Conservation (phyloP, 1,140 invertebrate species). For the Zaprionus vittiger region DNA sequence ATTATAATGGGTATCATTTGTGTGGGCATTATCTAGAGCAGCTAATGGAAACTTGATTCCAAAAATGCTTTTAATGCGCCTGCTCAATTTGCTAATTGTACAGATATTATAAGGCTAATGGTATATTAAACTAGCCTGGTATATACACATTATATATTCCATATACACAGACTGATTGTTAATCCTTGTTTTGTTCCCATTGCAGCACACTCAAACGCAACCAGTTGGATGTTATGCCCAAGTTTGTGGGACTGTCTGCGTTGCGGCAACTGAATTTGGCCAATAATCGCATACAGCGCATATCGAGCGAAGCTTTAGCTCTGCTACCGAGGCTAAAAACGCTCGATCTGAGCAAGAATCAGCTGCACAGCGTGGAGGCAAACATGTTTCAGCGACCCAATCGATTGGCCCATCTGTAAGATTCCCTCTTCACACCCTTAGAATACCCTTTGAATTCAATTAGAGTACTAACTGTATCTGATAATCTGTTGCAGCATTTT, state of each 20-base stretch:
- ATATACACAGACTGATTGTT: not conserved
- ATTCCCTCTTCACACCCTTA: slow-evolving; percentile 27
- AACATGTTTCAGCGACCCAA: slow-evolving; percentile 85
- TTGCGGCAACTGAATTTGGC: slow-evolving; percentile 86
- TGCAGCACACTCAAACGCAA: slow-evolving; percentile 75
- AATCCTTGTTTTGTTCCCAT: not conserved
- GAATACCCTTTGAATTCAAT: not conserved
- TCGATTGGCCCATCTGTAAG: slow-evolving; percentile 85
- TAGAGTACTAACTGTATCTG: not conserved
- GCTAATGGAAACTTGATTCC: slow-evolving; percentile 21
- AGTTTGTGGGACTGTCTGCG: slow-evolving; percentile 58
- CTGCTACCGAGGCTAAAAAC: slow-evolving; percentile 86
- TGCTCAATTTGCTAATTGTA: not conserved
- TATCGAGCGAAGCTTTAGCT: slow-evolving; percentile 87
- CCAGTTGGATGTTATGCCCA: slow-evolving; percentile 74
- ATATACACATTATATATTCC: not conserved
- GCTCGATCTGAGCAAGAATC: slow-evolving; percentile 88
- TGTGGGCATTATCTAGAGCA: slow-evolving; percentile 24
- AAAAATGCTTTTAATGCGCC: not conserved
- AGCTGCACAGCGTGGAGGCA: slow-evolving; percentile 86
- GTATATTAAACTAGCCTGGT: not conserved
- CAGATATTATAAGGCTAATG: not conserved
- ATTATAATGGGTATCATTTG: slow-evolving; percentile 19
- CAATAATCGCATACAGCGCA: slow-evolving; percentile 88
- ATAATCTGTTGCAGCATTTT: slow-evolving; percentile 86